Conservation (phyloP, 2,888 invertebrate species). For the Amblyteles armatorius region DNA sequence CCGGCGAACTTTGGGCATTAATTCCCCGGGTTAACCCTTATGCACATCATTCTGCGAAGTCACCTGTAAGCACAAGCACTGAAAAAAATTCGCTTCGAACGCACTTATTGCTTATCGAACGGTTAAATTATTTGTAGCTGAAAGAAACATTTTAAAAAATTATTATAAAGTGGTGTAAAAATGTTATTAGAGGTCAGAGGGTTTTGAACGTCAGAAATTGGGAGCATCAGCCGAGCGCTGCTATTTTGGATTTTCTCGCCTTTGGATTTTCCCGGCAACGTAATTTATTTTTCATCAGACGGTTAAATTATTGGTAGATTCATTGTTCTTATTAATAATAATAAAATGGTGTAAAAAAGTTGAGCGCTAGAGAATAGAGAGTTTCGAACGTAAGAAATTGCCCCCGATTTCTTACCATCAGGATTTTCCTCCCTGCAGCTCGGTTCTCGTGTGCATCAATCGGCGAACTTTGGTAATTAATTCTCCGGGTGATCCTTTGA, state of each 20-base stretch:
- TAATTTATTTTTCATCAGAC: background rate
- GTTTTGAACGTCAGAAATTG: background rate
- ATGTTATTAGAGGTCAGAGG: background rate
- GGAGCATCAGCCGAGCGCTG: slow-evolving; percentile 10
- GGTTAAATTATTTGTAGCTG: background rate
- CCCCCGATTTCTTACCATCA: background rate
- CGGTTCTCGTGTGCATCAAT: too few species aligned
- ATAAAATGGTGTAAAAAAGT: background rate
- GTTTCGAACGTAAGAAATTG: slow-evolving; percentile 8
- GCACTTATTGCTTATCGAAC: background rate
- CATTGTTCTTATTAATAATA: too few species aligned
- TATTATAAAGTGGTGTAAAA: too few species aligned
- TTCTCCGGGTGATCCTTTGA: too few species aligned
- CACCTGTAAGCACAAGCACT: background rate
- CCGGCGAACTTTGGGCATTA: slow-evolving; percentile 17
- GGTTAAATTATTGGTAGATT: background rate
- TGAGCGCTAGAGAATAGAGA: background rate
- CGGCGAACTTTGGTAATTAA: too few species aligned
- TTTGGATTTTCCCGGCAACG: slow-evolving; percentile 1
- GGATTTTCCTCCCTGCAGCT: too few species aligned
- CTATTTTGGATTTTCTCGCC: slow-evolving; percentile 32
- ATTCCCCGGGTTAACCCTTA: background rate
- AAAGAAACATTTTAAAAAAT: too few species aligned
- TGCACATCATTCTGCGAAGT: background rate
- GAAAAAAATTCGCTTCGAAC: background rate